Conservation (phyloP, 1,140 invertebrate species). For the Zaprionus ghesquierei region DNA sequence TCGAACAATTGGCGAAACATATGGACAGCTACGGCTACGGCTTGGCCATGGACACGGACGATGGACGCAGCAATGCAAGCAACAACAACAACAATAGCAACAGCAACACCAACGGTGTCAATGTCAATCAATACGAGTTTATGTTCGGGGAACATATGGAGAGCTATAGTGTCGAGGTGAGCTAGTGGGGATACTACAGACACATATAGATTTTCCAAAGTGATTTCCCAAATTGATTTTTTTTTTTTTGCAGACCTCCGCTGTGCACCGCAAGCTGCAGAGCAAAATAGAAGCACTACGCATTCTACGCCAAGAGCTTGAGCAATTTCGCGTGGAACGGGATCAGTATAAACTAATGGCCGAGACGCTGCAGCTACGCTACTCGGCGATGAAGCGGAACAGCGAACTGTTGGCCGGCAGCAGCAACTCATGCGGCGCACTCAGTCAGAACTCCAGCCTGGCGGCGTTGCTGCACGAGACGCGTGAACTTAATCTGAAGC, state of each 20-base stretch:
- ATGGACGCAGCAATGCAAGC: conserved; percentile 25
- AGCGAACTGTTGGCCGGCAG: conserved; percentile 52
- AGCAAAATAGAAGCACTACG: conserved; percentile 91
- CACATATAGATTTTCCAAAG: neutral
- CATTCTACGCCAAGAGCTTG: conserved; percentile 90
- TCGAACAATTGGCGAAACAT: conserved; percentile 6
- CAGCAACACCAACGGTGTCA: conserved; percentile 45
- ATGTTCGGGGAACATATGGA: conserved; percentile 42
- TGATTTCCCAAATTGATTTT: neutral
- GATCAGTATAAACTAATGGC: conserved; percentile 93
- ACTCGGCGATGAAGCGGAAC: conserved; percentile 84
- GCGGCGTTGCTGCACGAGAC: conserved; percentile 84
- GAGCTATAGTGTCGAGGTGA: conserved; percentile 69
- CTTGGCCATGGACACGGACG: conserved; percentile 29
- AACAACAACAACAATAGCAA: conserved; percentile 1
- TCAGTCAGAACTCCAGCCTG: conserved; percentile 70
- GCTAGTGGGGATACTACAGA: neutral
- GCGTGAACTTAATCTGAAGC: conserved; percentile 87
- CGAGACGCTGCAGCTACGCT: conserved; percentile 89
- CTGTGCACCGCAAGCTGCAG: conserved; percentile 88
- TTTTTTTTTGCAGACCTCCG: conserved; percentile 83
- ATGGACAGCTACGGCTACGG: conserved; percentile 24
- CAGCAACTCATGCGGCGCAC: conserved; percentile 35
- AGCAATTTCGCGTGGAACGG: conserved; percentile 89
- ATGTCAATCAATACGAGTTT: conserved; percentile 53